Conservation (phyloP, 2,888 invertebrate species). For the Diadromus collaris region DNA sequence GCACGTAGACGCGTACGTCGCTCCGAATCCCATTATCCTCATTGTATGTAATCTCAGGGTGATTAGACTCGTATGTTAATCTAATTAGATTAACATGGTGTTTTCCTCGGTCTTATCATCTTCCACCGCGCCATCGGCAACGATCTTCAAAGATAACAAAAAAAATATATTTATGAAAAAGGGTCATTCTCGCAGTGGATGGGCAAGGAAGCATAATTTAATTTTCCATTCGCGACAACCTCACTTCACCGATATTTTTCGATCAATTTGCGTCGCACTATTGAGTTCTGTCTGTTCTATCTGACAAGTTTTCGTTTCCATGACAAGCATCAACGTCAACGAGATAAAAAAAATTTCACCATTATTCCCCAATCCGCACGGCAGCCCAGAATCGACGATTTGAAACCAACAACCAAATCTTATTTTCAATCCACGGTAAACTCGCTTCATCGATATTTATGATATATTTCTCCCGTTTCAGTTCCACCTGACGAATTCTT, state of each 20-base stretch:
- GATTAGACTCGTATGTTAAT: slow-evolving; percentile 58
- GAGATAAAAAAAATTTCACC: not conserved
- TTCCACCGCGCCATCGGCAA: not conserved
- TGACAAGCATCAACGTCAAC: not conserved
- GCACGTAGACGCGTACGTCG: slow-evolving; percentile 56
- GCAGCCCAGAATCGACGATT: not conserved
- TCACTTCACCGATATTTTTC: not conserved
- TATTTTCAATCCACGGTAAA: no score
- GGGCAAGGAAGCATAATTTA: slow-evolving; percentile 34
- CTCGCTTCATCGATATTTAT: no score
- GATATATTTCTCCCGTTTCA: no score
- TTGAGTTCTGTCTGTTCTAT: not conserved
- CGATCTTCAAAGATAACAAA: slow-evolving; percentile 1
- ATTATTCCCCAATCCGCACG: not conserved
- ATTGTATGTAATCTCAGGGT: slow-evolving; percentile 58
- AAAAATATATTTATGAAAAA: no score
- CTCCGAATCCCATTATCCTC: slow-evolving; percentile 55
- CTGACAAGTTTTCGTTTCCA: not conserved
- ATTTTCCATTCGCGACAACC: not conserved
- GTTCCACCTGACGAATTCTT: no score
- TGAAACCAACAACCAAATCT: not conserved
- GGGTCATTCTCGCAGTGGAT: not conserved
- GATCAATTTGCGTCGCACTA: not conserved
- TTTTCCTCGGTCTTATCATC: slow-evolving; percentile 16
- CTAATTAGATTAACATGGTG: slow-evolving; percentile 54